Base-by-base conservation (phyloP, 2,797 vertebrate species). In the Gymnothorax reevesii region DNA sequence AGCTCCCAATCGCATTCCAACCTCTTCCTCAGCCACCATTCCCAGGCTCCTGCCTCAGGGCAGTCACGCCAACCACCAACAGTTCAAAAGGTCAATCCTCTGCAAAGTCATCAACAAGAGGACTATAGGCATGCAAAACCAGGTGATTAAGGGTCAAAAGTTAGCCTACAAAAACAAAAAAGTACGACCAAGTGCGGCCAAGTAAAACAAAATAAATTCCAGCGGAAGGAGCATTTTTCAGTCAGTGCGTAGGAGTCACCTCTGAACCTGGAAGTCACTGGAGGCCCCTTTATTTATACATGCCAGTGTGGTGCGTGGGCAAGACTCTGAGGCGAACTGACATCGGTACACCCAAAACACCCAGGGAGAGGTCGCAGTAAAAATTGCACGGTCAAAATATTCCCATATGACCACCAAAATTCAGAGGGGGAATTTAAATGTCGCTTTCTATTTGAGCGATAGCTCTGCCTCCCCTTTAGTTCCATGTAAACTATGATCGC, bases 401-500 rank as follows among this genome's bases (percentile, higher is more conserved):
- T 4, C 55, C 55, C 62, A 12, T 5, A 66, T 20, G 20, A 66
- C 62, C 60, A 49, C 6, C 33, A 71, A 9, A 55, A 55, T 69
- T 80, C 15, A 73, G 59, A 33, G 20, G 59, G 84, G 80, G 80
- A 86, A 75, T 86, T 75, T 86, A 83, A 86, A 83, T 86, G 33
- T 83, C 57, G 52, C 79, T 20, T 27, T 69, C 25, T n/a, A 57
- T 88, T 84, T 86, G 69, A 85, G 80, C 83, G 22, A 71, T 82
- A 33, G 69, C 33, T 75, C 27, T 75, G 27, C 33, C 73, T 75
- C 33, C 49, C 5, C 27, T 25, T 25, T 55, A 64, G 13, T 55
- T 85, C 33, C 42, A 66, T 87, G 75, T 85, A 73, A 88, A 60
- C 75, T 85, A 83, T 54, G 54, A 83, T 83, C 82, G 66, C 57